These are phyloP conservation scores for Cryptoprocta ferox DNA, from an alignment of 2,797 vertebrate genomes.

Conservation along the genomic window DNA sequence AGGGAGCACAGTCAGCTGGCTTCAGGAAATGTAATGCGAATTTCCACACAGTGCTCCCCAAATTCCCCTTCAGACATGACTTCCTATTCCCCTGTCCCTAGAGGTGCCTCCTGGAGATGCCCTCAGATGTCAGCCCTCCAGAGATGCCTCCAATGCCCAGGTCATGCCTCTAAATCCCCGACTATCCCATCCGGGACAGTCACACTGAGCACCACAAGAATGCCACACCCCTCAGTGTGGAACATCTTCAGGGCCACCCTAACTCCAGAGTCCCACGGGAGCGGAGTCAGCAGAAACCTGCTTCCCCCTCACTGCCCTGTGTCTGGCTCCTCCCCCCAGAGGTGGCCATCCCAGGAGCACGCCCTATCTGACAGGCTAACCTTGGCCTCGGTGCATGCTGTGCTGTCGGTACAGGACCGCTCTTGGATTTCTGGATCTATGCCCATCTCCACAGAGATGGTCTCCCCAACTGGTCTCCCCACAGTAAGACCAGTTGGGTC, in stretches of 20 bases:
- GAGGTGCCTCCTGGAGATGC: background rate
- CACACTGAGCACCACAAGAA: background rate
- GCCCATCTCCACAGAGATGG: background rate
- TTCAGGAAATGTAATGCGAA: background rate
- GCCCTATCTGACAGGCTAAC: rapidly evolving
- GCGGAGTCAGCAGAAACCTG: background rate
- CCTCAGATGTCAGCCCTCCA: background rate
- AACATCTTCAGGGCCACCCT: background rate
- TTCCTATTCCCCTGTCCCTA: background rate
- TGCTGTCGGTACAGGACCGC: rapidly evolving
- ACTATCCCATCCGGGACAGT: too few species aligned
- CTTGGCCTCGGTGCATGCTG: background rate
- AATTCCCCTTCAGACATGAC: background rate
- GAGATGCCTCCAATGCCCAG: background rate
- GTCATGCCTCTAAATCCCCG: background rate
- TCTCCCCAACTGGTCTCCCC: too few species aligned
- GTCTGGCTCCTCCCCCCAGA: too few species aligned
- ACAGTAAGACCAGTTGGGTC: too few species aligned
- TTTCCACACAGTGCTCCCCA: background rate
- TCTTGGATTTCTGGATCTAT: background rate
- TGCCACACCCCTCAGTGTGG: background rate
- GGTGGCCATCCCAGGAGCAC: background rate
- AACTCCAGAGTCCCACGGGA: background rate
- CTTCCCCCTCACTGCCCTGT: background rate
- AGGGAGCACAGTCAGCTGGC: background rate